Evolutionary conservation across 2,113 vertebrate species (phyloP).

Genomic region (Choloepus hoffmanni): DNA sequence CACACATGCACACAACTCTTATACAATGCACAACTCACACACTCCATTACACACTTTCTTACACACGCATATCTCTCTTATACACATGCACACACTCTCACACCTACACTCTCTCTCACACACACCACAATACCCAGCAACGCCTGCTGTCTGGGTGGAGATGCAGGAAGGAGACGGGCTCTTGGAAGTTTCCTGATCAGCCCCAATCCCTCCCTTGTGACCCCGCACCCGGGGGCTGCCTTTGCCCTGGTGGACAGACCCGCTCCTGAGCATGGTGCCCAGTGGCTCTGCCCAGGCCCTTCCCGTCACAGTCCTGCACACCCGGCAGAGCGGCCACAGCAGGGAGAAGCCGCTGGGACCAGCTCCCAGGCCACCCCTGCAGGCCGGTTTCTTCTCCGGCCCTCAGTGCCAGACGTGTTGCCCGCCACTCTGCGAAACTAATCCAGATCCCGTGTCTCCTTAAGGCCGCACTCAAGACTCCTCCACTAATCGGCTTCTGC

Average conservation of each 20-base stretch:
- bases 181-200: background rate
- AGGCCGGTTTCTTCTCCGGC: too few species aligned
- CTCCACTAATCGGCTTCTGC: too few species aligned
- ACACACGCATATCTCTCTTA: too few species aligned
- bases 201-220: background rate
- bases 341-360: background rate
- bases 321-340: background rate
- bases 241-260: constrained; percentile 34
- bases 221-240: background rate
- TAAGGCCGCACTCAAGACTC: too few species aligned
- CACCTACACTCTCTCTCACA: too few species aligned
- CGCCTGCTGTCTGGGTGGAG: background rate
- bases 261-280: background rate
- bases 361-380: background rate
- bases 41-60: background rate
- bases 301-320: background rate
- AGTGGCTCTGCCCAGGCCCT: background rate
- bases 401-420: too few species aligned
- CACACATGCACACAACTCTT: too few species aligned
- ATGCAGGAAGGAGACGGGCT: background rate
- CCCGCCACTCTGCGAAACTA: too few species aligned
- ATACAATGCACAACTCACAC: too few species aligned
- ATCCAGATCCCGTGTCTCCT: too few species aligned
- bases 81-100: too few species aligned
- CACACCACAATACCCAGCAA: background rate